phyloP scores from a whole-genome alignment of 1,140 invertebrate species.

The Leguminivora glycinivorella region DNA sequence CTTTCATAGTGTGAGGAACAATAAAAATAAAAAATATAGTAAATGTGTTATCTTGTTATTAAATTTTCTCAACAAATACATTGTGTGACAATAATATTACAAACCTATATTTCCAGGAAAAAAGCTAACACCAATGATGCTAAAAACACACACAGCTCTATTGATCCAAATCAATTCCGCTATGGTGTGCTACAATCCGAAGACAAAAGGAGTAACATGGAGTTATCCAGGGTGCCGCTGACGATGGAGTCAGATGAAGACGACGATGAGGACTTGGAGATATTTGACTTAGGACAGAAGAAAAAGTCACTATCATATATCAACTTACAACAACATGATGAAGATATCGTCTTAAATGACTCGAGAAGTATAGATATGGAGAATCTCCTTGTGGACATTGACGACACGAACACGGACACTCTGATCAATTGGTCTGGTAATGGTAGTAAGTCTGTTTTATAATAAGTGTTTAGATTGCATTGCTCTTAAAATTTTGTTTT shows the following conservation, averaged over 20 bases:
- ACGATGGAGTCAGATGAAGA: constrained; percentile 74
- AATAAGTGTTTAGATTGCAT: constrained; percentile 36
- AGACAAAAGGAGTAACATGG: constrained; percentile 62
- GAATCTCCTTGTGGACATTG: constrained; percentile 67
- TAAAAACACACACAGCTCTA: constrained; percentile 51
- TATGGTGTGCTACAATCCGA: constrained; percentile 71
- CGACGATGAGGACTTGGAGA: constrained; percentile 71
- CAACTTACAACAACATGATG: constrained; percentile 61
- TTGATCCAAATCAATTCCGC: constrained; percentile 67
- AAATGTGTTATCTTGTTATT: no score
- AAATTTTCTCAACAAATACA: no score
- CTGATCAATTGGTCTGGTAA: constrained; percentile 68
- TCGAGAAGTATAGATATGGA: constrained; percentile 53
- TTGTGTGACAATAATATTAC: not conserved
- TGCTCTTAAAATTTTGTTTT: not conserved
- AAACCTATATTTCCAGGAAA: constrained; percentile 53
- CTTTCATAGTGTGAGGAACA: no score
- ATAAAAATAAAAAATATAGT: no score
- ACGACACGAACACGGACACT: constrained; percentile 58
- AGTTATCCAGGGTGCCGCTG: constrained; percentile 64
- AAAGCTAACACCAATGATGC: constrained; percentile 62
- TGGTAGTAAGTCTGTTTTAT: constrained; percentile 69
- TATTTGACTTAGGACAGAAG: constrained; percentile 73
- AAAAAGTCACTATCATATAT: constrained; percentile 70
- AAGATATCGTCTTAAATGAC: constrained; percentile 56